Evolutionary conservation across 92 coral and sea anemone species (phyloP), one percentile per base, ranked within the genome.

Genomic region (Actinernus sp.): DNA sequence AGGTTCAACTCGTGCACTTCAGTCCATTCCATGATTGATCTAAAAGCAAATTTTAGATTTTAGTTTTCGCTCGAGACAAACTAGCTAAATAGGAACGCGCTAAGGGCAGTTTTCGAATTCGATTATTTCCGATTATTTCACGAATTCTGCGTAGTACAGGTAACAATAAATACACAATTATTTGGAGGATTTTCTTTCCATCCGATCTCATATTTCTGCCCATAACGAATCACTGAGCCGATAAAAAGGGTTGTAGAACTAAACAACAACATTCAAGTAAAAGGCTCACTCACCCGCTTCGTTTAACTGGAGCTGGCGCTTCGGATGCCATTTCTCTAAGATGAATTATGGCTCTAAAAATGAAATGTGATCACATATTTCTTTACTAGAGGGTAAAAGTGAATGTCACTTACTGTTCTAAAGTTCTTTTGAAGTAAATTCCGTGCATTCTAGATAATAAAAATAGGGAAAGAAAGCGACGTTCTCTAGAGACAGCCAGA

Each of bases 391-490:
- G n/a, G n/a, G n/a, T n/a, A n/a, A n/a, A n/a, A n/a, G n/a, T n/a
- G n/a, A n/a, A n/a, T n/a, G n/a, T 19, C 71, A 44, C 44, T 23
- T 63, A 30, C 44, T 41, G 45, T 62, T 40, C 26, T 40, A 63
- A 47, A 45, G 54, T 41, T 45, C 20, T 30, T 19, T 45, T 63
- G 17, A 53, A 65, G 51, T 48, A 36, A 29, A 26, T 60, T 60
- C 55, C 14, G 31, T 36, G 68, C 41, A 39, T 36, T 39, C 39
- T 60, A 36, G 52, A 24, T 60, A 18, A 33, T 26, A 40, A 25
- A 60, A 60, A 60, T 60, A 20, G 47, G 33, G 39, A 60, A 60
- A 60, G 37, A 60, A 60, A 39, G 49, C 41, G 41, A 6, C 14
- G 41, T 34, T 34, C 41, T 6, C 8, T 34, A 14, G 41, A 6